Percentiles rank a stretch among this genome's conserved stretches.
Conservation (phyloP, 2,888 invertebrate genomes). For the Zygogramma bicolorata region DNA sequence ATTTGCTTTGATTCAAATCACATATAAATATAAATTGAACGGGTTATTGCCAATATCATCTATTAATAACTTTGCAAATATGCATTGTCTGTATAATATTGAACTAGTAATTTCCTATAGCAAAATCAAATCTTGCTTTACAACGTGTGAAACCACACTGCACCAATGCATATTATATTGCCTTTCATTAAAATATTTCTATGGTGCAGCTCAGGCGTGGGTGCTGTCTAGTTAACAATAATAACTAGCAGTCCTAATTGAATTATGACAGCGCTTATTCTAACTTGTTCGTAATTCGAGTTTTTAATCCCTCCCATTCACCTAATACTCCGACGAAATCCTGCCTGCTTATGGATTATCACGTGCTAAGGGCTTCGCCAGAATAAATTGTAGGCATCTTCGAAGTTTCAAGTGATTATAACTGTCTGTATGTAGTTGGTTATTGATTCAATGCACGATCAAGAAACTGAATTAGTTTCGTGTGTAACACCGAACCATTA, state of each 20-base stretch:
- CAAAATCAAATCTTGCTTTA: neutral
- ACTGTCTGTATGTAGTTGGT: neutral
- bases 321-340: slow-evolving; percentile 12
- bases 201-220: neutral
- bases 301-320: slow-evolving; percentile 7
- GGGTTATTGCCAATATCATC: too few relatives aligned
- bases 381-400: slow-evolving; percentile 12
- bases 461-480: neutral
- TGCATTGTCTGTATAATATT: neutral
- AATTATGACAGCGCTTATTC: slow-evolving; percentile 7
- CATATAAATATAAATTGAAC: too few relatives aligned
- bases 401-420: neutral
- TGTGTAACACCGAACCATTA: too few relatives aligned
- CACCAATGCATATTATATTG: neutral
- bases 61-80: neutral
- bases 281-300: neutral
- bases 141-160: neutral
- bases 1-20: too few relatives aligned
- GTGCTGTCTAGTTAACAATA: too few relatives aligned
- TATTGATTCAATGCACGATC: neutral
- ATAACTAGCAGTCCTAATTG: slow-evolving; percentile 1
- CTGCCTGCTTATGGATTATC: slow-evolving; percentile 24
- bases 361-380: slow-evolving; percentile 7
- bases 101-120: neutral
- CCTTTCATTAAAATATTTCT: neutral